A percentile compares a stretch with the other conserved stretches of the same genome.
Evolutionary conservation across 2,888 invertebrate genomes (phyloP).

Genomic region (Smittia sp.): DNA sequence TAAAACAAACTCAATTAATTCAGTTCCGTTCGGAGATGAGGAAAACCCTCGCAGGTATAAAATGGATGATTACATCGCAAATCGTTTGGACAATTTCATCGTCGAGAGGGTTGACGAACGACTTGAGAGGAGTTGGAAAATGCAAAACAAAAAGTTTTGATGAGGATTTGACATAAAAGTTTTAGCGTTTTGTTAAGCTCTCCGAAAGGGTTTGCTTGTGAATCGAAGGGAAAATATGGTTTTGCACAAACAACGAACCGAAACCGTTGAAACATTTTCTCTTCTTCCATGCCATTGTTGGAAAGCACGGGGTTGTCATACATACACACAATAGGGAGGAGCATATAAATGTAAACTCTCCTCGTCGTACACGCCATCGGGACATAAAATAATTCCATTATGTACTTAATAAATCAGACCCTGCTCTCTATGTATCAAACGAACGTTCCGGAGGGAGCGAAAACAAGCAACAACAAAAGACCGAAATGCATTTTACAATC

Average conservation of each 20-base stretch:
- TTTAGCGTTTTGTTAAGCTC: not conserved
- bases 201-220: not conserved
- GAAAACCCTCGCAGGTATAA: conserved; percentile 23
- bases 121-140: not conserved
- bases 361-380: not conserved
- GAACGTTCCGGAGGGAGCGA: conserved; percentile 25
- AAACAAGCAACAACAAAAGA: conserved; percentile 35
- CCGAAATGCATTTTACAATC: conserved; percentile 43
- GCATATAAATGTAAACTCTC: conserved; percentile 39
- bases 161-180: too few relatives aligned
- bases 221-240: not conserved
- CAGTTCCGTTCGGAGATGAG: not conserved
- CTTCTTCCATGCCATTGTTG: conserved; percentile 6
- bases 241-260: not conserved
- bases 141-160: not conserved
- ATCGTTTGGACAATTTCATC: conserved; percentile 8
- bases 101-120: not conserved
- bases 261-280: conserved; percentile 8
- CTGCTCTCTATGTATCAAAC: not conserved
- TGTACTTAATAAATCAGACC: conserved; percentile 39
- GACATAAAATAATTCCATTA: conserved; percentile 36
- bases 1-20: conserved; percentile 42
- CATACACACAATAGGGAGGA: conserved; percentile 31
- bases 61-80: conserved; percentile 31
- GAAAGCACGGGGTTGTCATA: not conserved